phyloP scores from a whole-genome alignment of 1,140 invertebrate genomes.

The Trichonephila inaurata region DNA sequence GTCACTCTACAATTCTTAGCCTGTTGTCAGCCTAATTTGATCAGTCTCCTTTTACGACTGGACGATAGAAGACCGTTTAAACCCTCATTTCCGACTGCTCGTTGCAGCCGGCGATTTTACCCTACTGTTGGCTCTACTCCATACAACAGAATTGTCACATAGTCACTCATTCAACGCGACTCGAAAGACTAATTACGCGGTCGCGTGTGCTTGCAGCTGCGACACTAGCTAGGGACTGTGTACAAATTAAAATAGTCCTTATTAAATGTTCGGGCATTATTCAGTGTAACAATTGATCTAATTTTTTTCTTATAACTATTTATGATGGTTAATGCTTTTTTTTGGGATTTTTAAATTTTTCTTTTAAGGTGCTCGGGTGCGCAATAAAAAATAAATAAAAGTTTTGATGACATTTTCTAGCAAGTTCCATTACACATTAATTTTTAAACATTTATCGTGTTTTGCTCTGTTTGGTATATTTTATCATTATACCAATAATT shows the following conservation, averaged over 20 bases:
- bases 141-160: background rate
- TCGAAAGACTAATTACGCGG: conserved; percentile 45
- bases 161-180: conserved; percentile 18
- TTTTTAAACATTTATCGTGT: too few relatives aligned
- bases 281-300: background rate
- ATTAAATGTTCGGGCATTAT: background rate
- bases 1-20: background rate
- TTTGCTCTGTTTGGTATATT: too few relatives aligned
- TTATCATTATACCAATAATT: too few relatives aligned
- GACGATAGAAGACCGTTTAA: conserved; percentile 32
- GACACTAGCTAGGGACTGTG: background rate
- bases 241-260: background rate
- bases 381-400: too few relatives aligned
- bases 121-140: background rate
- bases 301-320: too few relatives aligned
- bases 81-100: conserved; percentile 50
- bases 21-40: conserved; percentile 32
- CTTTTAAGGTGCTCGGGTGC: too few relatives aligned
- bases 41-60: background rate
- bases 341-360: too few relatives aligned
- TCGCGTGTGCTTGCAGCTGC: background rate
- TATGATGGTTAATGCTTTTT: too few relatives aligned
- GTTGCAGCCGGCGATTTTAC: conserved; percentile 6
- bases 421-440: too few relatives aligned
- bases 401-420: too few relatives aligned